Evolutionary conservation across 2,888 invertebrate genomes (phyloP).

Genomic region (Malacosoma neustria): DNA sequence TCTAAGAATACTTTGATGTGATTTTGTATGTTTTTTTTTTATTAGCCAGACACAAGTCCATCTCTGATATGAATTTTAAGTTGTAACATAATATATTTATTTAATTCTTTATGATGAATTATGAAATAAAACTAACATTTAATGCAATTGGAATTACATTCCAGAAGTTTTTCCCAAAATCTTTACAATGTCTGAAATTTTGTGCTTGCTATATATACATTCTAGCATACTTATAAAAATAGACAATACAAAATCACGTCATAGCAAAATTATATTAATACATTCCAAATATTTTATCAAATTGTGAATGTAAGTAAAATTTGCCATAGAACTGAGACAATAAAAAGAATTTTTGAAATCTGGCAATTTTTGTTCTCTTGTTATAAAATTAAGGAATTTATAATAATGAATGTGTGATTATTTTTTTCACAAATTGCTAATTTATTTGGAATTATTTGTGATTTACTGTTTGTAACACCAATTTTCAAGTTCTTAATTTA

Average conservation of each 20-base stretch:
- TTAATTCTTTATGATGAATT: too few species aligned
- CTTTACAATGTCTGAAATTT: too few species aligned
- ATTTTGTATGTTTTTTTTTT: too few species aligned
- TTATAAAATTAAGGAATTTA: background rate
- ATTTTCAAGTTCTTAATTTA: conserved; percentile 11
- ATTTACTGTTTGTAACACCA: conserved; percentile 5
- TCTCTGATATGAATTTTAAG: conserved; percentile 1
- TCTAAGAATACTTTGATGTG: conserved; percentile 1
- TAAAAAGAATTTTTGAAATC: background rate
- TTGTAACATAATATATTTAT: conserved; percentile 4
- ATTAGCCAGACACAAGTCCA: too few species aligned
- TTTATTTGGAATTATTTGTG: background rate
- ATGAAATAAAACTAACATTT: too few species aligned
- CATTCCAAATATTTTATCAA: background rate
- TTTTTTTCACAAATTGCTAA: background rate
- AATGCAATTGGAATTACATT: too few species aligned
- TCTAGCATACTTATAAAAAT: too few species aligned
- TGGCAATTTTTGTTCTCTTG: background rate
- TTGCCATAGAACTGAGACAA: background rate
- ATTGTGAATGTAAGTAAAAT: background rate
- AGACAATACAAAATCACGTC: too few species aligned
- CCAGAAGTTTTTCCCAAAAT: too few species aligned
- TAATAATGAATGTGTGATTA: background rate
- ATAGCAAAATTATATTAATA: too few species aligned
- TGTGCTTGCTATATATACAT: too few species aligned